Evolutionary conservation across 2,888 invertebrate species (phyloP), one percentile per base, ranked within the genome.

Genomic region (Drosophila melanosoma): DNA sequence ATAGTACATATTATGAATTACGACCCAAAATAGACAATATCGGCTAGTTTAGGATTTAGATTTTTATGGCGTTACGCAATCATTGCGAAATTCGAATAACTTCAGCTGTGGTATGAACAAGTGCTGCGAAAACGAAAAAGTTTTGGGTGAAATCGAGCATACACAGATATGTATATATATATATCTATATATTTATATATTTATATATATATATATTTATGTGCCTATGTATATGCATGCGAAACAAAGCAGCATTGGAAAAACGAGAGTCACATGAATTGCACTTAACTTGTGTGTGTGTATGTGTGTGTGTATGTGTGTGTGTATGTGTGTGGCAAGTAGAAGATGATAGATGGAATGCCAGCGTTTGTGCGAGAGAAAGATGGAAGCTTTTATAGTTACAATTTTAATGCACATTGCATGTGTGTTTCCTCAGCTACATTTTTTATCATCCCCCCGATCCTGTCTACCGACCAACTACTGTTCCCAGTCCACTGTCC

Each of bases 381-480:
- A 57, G 54, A 33, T 51, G 54, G 63, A 64, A 83, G 76, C 69
- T 89, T 85, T 87, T 84, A 89, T 77, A 89, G 85, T 89, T 80
- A 89, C 85, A 80, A 82, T 89, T 89, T 85, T 85, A 85, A 85
- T 85, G 85, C 88, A 87, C 86, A 87, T 74, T 90, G 83, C 83
- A 80, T 87, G 80, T 87, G 89, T 77, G 74, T 57, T 51, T 40
- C 12, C 62, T 11, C 42, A 60, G 49, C 69, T 68, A 62, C 42
- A 40, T 20, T 20, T 42, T 67, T 58, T 57, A 48, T 33, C 15
- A 29, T 29, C 6, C 3, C 1, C 4, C 7, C 12, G 1, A 0
- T 10, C 3, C 51, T 20, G 0, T 26, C 36, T 0, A 5, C 4
- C 2, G n/a, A 6, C 20, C 20, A 3, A 20, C 1, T 3, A 36